Percentiles rank a stretch among this genome's conserved stretches.
Conservation (phyloP, 2,797 vertebrate genomes). For the Enteromius treurensis region DNA sequence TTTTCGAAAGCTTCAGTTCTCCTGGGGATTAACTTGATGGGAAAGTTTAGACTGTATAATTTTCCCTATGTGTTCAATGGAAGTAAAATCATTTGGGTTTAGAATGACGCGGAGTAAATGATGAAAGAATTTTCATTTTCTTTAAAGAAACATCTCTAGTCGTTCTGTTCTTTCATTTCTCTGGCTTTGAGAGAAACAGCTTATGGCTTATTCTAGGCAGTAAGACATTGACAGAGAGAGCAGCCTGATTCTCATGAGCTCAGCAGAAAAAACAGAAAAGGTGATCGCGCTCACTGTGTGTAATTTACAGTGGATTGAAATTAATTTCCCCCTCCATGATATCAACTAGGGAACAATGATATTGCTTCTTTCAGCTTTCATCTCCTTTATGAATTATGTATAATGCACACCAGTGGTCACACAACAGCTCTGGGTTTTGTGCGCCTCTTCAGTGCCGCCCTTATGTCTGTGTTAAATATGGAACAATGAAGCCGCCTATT, state of each 20-base stretch:
- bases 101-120: conserved; percentile 3
- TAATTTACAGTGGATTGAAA: conserved; percentile 60
- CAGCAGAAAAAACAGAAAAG: conserved; percentile 59
- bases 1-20: neutral
- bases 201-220: conserved; percentile 55
- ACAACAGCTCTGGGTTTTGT: conserved; percentile 55
- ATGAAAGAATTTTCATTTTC: neutral
- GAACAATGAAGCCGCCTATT: conserved; percentile 61
- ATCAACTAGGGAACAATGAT: conserved; percentile 57
- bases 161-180: conserved; percentile 34
- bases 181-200: conserved; percentile 26
- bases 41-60: neutral
- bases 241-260: conserved; percentile 57
- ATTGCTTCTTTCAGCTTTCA: conserved; percentile 57
- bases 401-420: conserved; percentile 62
- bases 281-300: conserved; percentile 55
- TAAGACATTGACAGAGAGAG: conserved; percentile 56
- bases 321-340: conserved; percentile 55
- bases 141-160: conserved; percentile 49
- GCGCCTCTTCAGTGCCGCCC: conserved; percentile 51
- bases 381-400: conserved; percentile 70
- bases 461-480: conserved; percentile 66
- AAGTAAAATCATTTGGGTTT: conserved; percentile 18
- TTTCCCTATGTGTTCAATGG: neutral
- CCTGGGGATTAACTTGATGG: neutral